A percentile compares a stretch with the other conserved stretches of the same genome.
Evolutionary conservation across 92 coral and sea anemone species (phyloP).

Genomic region (Blastomussa wellsi): DNA sequence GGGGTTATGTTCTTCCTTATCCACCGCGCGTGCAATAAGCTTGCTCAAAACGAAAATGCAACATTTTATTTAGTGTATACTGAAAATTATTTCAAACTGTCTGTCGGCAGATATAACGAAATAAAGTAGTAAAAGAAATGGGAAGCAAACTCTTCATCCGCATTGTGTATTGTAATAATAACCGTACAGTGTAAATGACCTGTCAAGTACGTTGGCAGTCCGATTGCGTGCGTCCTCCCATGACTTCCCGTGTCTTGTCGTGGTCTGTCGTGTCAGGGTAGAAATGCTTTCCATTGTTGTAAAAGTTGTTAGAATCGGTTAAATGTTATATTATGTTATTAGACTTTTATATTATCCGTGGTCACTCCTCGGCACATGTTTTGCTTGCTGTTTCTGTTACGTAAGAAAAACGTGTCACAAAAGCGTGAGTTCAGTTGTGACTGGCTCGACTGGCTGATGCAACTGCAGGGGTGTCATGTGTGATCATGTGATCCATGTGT

Average conservation of each 20-base stretch:
- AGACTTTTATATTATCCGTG: neutral
- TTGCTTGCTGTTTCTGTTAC: neutral
- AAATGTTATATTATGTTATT: neutral
- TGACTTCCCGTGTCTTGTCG: too few species aligned
- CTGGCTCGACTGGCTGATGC: conserved; percentile 28
- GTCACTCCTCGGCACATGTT: too few species aligned
- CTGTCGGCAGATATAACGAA: neutral
- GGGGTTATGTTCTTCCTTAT: too few species aligned
- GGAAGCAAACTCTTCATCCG: neutral
- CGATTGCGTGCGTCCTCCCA: neutral
- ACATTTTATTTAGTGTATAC: neutral
- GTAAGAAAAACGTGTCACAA: neutral
- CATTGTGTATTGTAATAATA: neutral
- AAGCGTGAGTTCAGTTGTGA: neutral
- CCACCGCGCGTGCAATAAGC: neutral
- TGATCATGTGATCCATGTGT: conserved; percentile 24
- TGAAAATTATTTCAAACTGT: neutral
- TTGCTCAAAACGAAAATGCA: neutral
- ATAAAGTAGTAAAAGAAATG: neutral
- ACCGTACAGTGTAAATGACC: conserved; percentile 4
- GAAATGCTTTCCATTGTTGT: neutral
- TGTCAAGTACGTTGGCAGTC: neutral
- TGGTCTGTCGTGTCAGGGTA: neutral
- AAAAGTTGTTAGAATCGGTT: neutral
- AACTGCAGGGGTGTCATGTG: conserved; percentile 23